Percentiles rank a stretch among this genome's conserved stretches.
These are phyloP conservation scores for Paramormyrops hopkinsi DNA, from an alignment of 2,797 vertebrate genomes.

Conservation along the genomic window DNA sequence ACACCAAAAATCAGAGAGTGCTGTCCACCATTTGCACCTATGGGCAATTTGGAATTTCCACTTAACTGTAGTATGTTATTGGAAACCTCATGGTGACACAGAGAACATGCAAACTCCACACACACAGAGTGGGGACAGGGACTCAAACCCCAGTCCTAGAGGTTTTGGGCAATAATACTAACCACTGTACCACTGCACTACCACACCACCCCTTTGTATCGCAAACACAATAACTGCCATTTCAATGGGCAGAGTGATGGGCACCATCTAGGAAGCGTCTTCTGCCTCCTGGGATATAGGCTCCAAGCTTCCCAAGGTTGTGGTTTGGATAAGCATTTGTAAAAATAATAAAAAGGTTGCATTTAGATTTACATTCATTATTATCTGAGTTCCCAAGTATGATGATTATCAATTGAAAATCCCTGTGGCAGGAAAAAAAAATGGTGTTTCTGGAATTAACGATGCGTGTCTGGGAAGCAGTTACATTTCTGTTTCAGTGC, in stretches of 20 bases:
- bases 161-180: neutral
- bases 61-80: neutral
- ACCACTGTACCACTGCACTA: neutral
- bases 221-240: neutral
- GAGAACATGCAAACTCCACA: neutral
- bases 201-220: neutral
- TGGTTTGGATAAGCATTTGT: neutral
- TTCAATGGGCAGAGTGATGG: neutral
- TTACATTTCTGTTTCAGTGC: neutral
- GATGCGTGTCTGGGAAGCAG: neutral
- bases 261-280: neutral
- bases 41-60: neutral
- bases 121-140: neutral
- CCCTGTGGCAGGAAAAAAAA: neutral
- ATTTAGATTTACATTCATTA: neutral
- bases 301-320: neutral
- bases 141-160: neutral
- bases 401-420: neutral
- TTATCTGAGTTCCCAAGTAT: neutral
- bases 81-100: neutral
- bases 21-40: neutral
- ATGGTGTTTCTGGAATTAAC: neutral
- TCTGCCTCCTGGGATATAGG: neutral
- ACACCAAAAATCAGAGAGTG: neutral
- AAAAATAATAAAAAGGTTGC: neutral